Conservation (phyloP, 2,888 invertebrate species). For the Odontocolon sp. region DNA sequence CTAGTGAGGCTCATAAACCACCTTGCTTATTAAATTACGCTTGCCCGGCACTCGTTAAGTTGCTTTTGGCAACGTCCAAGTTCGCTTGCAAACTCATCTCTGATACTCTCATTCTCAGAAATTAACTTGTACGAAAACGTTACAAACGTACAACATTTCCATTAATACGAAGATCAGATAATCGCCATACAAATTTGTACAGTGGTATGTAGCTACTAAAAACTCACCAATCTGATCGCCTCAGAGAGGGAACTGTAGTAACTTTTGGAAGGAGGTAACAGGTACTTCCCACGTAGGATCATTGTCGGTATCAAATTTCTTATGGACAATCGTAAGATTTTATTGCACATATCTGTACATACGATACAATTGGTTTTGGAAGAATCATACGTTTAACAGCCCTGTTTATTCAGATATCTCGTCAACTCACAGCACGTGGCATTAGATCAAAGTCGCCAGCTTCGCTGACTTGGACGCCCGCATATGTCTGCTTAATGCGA, state of each 20-base stretch:
- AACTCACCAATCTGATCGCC: too few relatives aligned
- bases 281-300: too few relatives aligned
- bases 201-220: too few relatives aligned
- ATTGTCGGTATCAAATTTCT: background rate
- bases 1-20: slow-evolving; percentile 66
- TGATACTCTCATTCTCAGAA: slow-evolving; percentile 19
- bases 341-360: background rate
- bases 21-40: slow-evolving; percentile 72
- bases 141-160: too few relatives aligned
- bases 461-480: slow-evolving; percentile 44
- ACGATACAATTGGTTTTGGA: background rate
- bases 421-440: slow-evolving; percentile 41
- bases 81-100: slow-evolving; percentile 39
- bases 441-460: slow-evolving; percentile 57
- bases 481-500: slow-evolving; percentile 66
- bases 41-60: slow-evolving; percentile 58
- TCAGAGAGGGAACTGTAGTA: too few relatives aligned
- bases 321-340: background rate
- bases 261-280: too few relatives aligned
- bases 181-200: too few relatives aligned
- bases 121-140: slow-evolving; percentile 10
- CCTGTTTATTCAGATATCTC: slow-evolving; percentile 42
- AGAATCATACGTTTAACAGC: slow-evolving; percentile 3
- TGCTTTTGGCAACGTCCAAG: slow-evolving; percentile 63
- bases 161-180: too few relatives aligned